Evolutionary conservation across 2,888 invertebrate species (phyloP), one percentile per base, ranked within the genome.

Genomic region (Papilio protenor): DNA sequence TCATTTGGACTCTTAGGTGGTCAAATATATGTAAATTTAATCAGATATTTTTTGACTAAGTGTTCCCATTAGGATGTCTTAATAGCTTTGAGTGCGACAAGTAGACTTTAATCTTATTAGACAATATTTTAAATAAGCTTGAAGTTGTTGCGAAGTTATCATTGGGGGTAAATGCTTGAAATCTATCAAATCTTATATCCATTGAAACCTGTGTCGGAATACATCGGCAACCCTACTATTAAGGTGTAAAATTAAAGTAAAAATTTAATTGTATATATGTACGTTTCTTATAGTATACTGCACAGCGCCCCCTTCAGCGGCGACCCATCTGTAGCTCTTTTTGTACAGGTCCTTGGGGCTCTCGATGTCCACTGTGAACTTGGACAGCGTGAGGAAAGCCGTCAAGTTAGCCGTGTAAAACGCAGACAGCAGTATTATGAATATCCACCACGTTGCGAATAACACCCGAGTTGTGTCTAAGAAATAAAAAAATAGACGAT

Each of bases 401-500:
- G 98, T 98, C 86, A 98, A 93, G 90, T 98, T 98, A 12, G 98
- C 98, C 3, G 98, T 98, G 90, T 98, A 98, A 90, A 98, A 98
- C 16, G 98, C 97, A 0, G 98, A 98, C 71, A 98, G 92, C 74
- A 98, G 96, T 57, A 97, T 97, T 83, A 98, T 97, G 88, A 98
- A 98, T 80, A 98, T 96, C 98, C 98, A 98, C 98, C 98, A 98
- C 0, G 98, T 98, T 14, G 98, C 97, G 89, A 98, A 98, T 12
- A 98, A 94, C 57, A 98, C 93, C 75, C 98, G 95, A 0, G 98
- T 97, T 27, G 98, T 97, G 90, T 98, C 98, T 98, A 88, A 78
- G 8, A 78, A 16, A 45, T 16, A 21, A 70, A 45, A 70, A 12
- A 64, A 81, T 71, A 77, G 74, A 78, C 73, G 79, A 81, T 79